phyloP scores from a whole-genome alignment of 2,888 invertebrate genomes.

The Oasisia sp. region DNA sequence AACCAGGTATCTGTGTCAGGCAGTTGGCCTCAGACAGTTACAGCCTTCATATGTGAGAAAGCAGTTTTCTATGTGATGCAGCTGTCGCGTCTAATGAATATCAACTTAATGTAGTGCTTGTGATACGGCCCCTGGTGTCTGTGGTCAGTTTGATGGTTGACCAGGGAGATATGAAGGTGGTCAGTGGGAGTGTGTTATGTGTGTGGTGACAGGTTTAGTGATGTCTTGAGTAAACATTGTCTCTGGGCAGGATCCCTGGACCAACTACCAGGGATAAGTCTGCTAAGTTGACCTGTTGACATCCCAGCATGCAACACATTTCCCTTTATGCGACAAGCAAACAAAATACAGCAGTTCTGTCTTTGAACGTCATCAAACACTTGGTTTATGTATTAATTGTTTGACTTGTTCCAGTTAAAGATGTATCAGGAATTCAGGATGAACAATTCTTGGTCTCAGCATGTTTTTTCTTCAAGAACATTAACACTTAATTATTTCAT shows the following conservation, averaged over 20 bases:
- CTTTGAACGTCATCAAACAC: neutral
- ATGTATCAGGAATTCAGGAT: too few relatives aligned
- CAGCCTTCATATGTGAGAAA: neutral
- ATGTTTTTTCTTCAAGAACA: too few relatives aligned
- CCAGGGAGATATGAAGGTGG: neutral
- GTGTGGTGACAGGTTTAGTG: neutral
- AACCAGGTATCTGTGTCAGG: neutral
- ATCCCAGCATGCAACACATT: neutral
- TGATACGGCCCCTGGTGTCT: neutral
- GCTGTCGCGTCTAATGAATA: too few relatives aligned
- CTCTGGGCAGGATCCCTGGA: too few relatives aligned
- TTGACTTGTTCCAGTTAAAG: neutral
- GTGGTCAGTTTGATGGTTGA: constrained; percentile 10
- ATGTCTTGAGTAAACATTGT: neutral
- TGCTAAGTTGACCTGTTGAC: neutral
- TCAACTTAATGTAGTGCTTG: neutral
- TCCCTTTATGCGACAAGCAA: neutral
- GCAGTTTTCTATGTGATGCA: too few relatives aligned
- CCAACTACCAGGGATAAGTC: neutral
- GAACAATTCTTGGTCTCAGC: too few relatives aligned
- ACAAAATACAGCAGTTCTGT: neutral
- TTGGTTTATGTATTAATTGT: neutral
- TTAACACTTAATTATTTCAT: too few relatives aligned
- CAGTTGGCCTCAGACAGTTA: neutral
- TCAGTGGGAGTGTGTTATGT: neutral